Percentiles rank a stretch among this genome's conserved stretches.
phyloP scores from a whole-genome alignment of 2,888 invertebrate species.

The Latheticus oryzae region DNA sequence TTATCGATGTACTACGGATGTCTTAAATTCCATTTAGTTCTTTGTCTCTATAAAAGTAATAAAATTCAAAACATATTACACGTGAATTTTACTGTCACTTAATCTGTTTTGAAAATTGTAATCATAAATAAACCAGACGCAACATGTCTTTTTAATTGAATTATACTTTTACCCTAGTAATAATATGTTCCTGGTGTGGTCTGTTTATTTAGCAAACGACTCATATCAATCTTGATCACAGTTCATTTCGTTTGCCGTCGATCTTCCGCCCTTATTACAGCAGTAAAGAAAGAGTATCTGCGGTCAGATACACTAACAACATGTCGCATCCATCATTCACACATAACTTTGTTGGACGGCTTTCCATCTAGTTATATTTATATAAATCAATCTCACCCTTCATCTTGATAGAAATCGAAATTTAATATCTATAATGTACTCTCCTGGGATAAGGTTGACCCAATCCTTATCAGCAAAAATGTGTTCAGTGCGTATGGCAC shows the following conservation, averaged over 20 bases:
- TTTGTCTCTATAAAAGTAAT: too few relatives aligned
- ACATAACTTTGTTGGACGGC: conserved; percentile 51
- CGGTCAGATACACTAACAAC: conserved; percentile 41
- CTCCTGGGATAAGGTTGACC: too few relatives aligned
- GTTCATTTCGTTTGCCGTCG: conserved; percentile 45
- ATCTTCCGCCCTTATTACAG: conserved; percentile 42
- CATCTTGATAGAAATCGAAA: conserved; percentile 46
- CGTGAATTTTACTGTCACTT: too few relatives aligned
- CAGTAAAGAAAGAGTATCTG: conserved; percentile 50
- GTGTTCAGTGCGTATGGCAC: too few relatives aligned
- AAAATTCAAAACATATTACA: too few relatives aligned
- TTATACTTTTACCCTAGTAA: too few relatives aligned
- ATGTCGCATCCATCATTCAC: conserved; percentile 54
- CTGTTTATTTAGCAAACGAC: not conserved
- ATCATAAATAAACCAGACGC: too few relatives aligned
- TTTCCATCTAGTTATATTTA: conserved; percentile 55
- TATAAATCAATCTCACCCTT: conserved; percentile 54
- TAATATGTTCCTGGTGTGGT: not conserved
- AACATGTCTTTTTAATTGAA: too few relatives aligned
- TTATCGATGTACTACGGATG: too few relatives aligned
- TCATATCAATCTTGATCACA: conserved; percentile 50
- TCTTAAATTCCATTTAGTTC: too few relatives aligned
- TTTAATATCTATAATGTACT: conserved; percentile 46
- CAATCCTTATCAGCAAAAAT: too few relatives aligned
- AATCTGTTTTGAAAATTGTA: too few relatives aligned